A percentile compares a stretch with the other conserved stretches of the same genome.
These are phyloP conservation scores for Tetramorium parvispinum DNA, from an alignment of 1,140 invertebrate species.

Conservation along the genomic window DNA sequence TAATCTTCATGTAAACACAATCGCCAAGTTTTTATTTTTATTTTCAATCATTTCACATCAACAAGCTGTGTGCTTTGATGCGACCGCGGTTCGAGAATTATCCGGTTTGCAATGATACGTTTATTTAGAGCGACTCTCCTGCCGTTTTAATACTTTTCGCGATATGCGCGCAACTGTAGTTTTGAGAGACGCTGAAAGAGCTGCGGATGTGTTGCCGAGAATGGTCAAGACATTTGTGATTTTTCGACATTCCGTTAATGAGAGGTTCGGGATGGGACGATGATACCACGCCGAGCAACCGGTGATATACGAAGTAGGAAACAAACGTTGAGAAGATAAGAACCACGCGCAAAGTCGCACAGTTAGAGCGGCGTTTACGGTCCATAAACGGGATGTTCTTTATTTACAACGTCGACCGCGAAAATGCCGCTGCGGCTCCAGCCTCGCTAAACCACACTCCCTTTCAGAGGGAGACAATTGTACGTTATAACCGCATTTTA, in stretches of 20 bases:
- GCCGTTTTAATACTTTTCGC: not conserved
- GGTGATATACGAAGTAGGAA: slow-evolving; percentile 80
- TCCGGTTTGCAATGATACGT: not conserved
- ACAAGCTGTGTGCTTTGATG: not conserved
- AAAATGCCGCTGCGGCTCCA: slow-evolving; percentile 54
- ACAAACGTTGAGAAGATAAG: slow-evolving; percentile 64
- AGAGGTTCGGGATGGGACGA: slow-evolving; percentile 40
- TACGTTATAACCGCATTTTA: slow-evolving; percentile 78
- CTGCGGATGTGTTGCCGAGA: not conserved
- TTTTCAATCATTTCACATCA: not conserved
- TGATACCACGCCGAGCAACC: slow-evolving; percentile 32
- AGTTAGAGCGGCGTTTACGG: slow-evolving; percentile 81
- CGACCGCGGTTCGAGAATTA: not conserved
- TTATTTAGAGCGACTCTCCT: not conserved
- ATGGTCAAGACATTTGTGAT: slow-evolving; percentile 21
- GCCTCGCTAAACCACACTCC: not conserved
- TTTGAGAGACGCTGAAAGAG: slow-evolving; percentile 36
- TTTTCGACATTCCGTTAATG: slow-evolving; percentile 61
- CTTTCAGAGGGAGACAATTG: slow-evolving; percentile 74
- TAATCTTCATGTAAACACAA: not conserved
- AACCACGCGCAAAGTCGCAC: slow-evolving; percentile 56
- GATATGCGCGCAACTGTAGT: not conserved
- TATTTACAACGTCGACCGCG: slow-evolving; percentile 78
- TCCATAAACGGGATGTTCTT: slow-evolving; percentile 81
- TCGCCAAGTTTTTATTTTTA: not conserved